Evolutionary conservation across 2,888 invertebrate species (phyloP).

Genomic region (Tenodera sinensis): DNA sequence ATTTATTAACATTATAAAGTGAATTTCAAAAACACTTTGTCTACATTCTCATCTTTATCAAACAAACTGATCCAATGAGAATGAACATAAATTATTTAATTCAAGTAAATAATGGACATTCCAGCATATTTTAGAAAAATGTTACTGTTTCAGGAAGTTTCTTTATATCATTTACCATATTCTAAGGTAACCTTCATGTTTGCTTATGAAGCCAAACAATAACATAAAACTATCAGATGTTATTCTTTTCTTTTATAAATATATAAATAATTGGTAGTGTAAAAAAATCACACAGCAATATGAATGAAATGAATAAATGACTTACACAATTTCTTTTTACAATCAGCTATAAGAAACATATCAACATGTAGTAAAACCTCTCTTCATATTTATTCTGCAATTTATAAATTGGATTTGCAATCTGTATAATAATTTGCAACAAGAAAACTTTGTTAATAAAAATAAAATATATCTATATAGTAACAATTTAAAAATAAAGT

Average conservation of each 20-base stretch:
- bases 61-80: background rate
- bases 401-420: background rate
- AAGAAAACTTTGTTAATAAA: background rate
- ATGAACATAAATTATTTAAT: no score
- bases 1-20: background rate
- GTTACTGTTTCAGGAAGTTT: no score
- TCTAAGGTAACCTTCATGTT: no score
- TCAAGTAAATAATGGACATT: no score
- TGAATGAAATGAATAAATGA: background rate
- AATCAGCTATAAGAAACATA: background rate
- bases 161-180: no score
- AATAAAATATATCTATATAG: background rate
- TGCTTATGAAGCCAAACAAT: no score
- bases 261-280: background rate
- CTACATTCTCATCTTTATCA: background rate
- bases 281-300: background rate
- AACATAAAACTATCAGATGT: background rate
- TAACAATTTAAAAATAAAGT: background rate
- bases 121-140: no score
- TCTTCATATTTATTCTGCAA: background rate
- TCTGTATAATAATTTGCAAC: background rate
- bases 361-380: background rate
- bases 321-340: background rate
- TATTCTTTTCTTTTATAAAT: background rate
- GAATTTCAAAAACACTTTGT: background rate